Evolutionary conservation across 2,113 vertebrate species (phyloP).

Genomic region (Origma solitaria): DNA sequence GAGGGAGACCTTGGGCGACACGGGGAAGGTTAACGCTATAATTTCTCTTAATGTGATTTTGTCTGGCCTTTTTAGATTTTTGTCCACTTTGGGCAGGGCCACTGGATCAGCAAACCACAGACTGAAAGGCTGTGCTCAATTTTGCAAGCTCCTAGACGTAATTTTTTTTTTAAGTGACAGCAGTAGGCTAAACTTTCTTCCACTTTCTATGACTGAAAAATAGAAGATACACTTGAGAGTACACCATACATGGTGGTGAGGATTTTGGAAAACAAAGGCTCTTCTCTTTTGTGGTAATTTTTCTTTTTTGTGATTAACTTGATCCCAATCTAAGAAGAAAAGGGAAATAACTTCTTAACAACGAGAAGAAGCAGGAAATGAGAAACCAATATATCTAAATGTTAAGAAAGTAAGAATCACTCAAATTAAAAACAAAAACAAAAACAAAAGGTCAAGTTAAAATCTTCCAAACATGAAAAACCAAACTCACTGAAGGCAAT

Average conservation of each 20-base stretch:
- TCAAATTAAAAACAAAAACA: not conserved
- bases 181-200: not conserved
- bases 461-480: not conserved
- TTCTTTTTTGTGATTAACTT: not conserved
- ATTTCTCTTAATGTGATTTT: slow-evolving; percentile 60
- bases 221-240: not conserved
- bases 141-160: not conserved
- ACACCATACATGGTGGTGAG: too few relatives aligned
- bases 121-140: not conserved
- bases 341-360: not conserved
- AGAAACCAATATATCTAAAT: not conserved
- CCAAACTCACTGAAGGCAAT: not conserved
- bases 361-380: not conserved
- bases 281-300: not conserved
- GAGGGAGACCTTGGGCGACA: slow-evolving; percentile 44
- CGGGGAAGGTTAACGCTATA: slow-evolving; percentile 23
- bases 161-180: not conserved
- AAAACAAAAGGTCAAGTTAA: not conserved
- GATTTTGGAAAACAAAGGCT: not conserved
- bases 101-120: slow-evolving; percentile 52
- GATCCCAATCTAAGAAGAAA: not conserved
- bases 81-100: not conserved
- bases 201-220: not conserved
- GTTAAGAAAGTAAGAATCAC: not conserved
- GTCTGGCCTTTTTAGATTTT: slow-evolving; percentile 36